Evolutionary conservation across 2,888 invertebrate species (phyloP).

Genomic region (Oithona nana): DNA sequence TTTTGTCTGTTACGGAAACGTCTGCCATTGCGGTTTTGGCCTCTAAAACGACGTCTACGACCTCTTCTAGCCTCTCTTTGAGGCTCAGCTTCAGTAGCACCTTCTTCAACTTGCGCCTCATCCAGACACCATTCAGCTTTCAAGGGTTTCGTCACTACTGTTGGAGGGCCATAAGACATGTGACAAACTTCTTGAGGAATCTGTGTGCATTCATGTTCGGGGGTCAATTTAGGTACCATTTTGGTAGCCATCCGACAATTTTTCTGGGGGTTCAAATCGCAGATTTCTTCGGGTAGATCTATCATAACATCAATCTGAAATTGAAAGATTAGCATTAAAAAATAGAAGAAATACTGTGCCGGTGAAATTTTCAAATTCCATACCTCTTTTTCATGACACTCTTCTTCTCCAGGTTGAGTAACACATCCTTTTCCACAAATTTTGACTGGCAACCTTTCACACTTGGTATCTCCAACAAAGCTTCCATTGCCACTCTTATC

Average conservation of each 20-base stretch:
- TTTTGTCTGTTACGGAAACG: no score
- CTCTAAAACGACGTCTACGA: no score
- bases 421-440: conserved; percentile 12
- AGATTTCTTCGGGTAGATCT: conserved; percentile 14
- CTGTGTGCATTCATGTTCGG: conserved; percentile 11
- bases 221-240: conserved; percentile 15
- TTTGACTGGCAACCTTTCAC: conserved; percentile 12
- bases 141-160: not conserved
- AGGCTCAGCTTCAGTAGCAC: no score
- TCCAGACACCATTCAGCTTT: conserved; percentile 14
- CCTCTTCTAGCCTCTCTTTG: no score
- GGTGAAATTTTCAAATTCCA: no score
- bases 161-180: conserved; percentile 4
- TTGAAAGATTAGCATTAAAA: no score
- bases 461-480: conserved; percentile 17
- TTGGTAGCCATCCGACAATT: conserved; percentile 10
- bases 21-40: no score
- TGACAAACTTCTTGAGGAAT: conserved; percentile 14
- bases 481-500: conserved; percentile 8
- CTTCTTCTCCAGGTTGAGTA: conserved; percentile 2
- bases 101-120: no score
- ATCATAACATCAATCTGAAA: not conserved
- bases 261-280: conserved; percentile 17
- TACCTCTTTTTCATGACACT: conserved; percentile 16
- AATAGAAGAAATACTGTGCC: no score